These are phyloP conservation scores for Saguinus midas DNA, from an alignment of 2,113 vertebrate genomes.

Conservation along the genomic window DNA sequence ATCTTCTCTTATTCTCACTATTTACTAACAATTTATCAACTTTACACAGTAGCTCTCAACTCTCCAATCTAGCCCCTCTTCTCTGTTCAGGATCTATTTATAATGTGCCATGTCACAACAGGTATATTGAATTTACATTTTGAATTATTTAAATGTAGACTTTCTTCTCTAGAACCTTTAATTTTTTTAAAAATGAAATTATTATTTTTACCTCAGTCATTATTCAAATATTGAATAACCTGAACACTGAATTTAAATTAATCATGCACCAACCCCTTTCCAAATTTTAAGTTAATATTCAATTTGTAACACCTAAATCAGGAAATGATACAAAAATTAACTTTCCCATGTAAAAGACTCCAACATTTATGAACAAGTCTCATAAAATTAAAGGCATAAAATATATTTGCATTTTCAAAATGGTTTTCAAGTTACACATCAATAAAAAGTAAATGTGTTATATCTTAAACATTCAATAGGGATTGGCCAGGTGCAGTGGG, in stretches of 20 bases:
- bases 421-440: background rate
- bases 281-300: slow-evolving; percentile 48
- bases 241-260: slow-evolving; percentile 15
- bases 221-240: slow-evolving; percentile 1
- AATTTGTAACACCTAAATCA: slow-evolving; percentile 27
- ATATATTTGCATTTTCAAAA: slow-evolving; percentile 35
- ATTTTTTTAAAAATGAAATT: background rate
- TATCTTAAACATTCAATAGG: background rate
- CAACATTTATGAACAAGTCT: background rate
- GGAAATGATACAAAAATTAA: background rate
- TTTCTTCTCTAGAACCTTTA: background rate
- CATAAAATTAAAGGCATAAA: slow-evolving; percentile 33
- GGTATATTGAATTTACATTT: background rate
- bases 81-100: background rate
- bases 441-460: slow-evolving; percentile 1
- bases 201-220: background rate
- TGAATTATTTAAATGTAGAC: background rate
- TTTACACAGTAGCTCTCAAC: background rate
- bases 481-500: background rate
- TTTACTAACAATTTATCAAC: background rate
- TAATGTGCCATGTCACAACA: background rate
- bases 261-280: background rate
- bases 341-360: background rate
- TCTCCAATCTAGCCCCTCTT: background rate
- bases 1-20: background rate